These are phyloP conservation scores for Andrena bucephala DNA, from an alignment of 2,888 invertebrate genomes.

Conservation along the genomic window DNA sequence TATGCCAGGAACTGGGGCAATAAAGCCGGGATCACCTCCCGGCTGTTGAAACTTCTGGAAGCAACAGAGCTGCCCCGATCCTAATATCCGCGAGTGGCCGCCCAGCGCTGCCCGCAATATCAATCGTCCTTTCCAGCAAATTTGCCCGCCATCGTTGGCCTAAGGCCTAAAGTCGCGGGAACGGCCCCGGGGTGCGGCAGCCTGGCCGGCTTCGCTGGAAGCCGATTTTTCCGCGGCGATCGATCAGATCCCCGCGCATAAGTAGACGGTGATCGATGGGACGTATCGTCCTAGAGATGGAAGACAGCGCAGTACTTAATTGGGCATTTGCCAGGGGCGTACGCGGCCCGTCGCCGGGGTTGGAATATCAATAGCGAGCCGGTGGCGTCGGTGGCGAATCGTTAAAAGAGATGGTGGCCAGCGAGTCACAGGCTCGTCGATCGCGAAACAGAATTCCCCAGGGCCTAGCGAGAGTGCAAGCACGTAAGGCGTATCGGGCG, in stretches of 20 bases:
- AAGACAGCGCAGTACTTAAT: conserved; percentile 25
- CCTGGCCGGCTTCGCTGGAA: not conserved
- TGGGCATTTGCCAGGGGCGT: conserved; percentile 60
- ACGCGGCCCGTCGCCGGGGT: conserved; percentile 3
- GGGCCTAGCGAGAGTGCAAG: conserved; percentile 57
- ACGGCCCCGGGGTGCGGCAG: not conserved
- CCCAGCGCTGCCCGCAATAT: not conserved
- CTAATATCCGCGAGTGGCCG: not conserved
- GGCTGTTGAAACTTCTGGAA: not conserved
- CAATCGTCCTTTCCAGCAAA: not conserved
- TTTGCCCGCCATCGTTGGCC: not conserved
- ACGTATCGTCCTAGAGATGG: conserved; percentile 22
- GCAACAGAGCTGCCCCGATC: not conserved
- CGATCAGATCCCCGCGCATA: not conserved
- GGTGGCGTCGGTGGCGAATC: conserved; percentile 37
- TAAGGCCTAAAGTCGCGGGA: not conserved
- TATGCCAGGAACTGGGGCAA: not conserved
- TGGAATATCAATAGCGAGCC: conserved; percentile 64
- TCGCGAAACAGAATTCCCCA: conserved; percentile 56
- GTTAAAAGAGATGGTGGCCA: conserved; percentile 34
- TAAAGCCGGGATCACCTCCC: not conserved
- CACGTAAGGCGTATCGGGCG: conserved; percentile 74
- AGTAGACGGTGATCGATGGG: conserved; percentile 24
- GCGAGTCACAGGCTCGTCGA: conserved; percentile 48
- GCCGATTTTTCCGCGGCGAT: conserved; percentile 25